These are phyloP conservation scores for Leguminivora glycinivorella DNA, from an alignment of 1,140 invertebrate species.

Conservation along the genomic window DNA sequence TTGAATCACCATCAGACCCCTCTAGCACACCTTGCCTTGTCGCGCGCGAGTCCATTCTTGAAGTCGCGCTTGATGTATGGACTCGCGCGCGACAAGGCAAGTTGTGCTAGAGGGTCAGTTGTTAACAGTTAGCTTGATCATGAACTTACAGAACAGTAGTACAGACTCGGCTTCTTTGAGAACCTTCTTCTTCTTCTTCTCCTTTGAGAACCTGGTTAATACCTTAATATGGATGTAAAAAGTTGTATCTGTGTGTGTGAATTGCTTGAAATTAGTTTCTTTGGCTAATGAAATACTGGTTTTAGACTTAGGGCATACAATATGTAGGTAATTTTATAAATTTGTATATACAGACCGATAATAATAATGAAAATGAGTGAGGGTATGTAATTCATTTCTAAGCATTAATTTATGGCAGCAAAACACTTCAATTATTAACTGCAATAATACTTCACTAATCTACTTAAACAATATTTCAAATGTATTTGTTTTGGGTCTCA, in stretches of 20 bases:
- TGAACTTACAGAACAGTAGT: not conserved
- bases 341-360: slow-evolving; percentile 68
- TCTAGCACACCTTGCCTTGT: no score
- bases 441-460: slow-evolving; percentile 48
- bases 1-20: slow-evolving; percentile 14
- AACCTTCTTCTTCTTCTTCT: no score
- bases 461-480: slow-evolving; percentile 53
- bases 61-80: no score
- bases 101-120: no score
- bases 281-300: slow-evolving; percentile 31
- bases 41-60: no score
- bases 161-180: slow-evolving; percentile 35
- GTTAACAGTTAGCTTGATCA: not conserved
- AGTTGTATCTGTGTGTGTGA: slow-evolving; percentile 47
- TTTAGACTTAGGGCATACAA: slow-evolving; percentile 26
- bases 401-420: slow-evolving; percentile 54
- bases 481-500: slow-evolving; percentile 55
- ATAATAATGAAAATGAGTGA: slow-evolving; percentile 43
- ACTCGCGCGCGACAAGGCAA: no score
- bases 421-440: slow-evolving; percentile 48
- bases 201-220: slow-evolving; percentile 38
- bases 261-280: slow-evolving; percentile 44
- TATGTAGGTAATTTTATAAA: slow-evolving; percentile 63
- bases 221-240: slow-evolving; percentile 40
- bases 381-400: slow-evolving; percentile 36